Conservation (phyloP, 2,888 invertebrate genomes). For the Archaeoteleia sp. region DNA sequence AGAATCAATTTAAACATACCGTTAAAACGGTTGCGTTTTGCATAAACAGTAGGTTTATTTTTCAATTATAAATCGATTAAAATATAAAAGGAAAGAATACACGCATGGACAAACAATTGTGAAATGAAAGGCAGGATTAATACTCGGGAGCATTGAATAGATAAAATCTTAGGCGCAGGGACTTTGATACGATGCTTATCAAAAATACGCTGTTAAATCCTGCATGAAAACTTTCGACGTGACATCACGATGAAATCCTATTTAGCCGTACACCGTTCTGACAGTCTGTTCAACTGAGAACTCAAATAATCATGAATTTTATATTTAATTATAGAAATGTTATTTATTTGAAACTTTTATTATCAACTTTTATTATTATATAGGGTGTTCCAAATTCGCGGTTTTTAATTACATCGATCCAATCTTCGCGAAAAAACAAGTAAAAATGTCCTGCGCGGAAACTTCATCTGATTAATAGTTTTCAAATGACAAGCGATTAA, state of each 20-base stretch:
- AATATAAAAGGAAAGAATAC: neutral
- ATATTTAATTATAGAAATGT: neutral
- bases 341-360: neutral
- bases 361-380: no score
- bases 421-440: no score
- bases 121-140: neutral
- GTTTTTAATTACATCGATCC: no score
- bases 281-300: neutral
- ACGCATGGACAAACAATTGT: neutral
- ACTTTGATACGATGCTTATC: neutral
- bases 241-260: neutral
- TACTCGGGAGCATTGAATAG: neutral
- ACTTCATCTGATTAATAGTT: no score
- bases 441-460: no score
- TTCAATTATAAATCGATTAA: no score
- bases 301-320: neutral
- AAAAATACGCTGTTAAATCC: neutral
- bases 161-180: neutral
- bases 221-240: neutral
- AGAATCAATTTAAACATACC: no score
- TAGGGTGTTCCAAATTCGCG: no score
- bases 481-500: no score
- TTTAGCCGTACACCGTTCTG: no score
- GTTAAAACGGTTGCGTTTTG: no score
- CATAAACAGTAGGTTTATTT: no score